These are phyloP conservation scores for Rutpela maculata DNA, from an alignment of 2,888 invertebrate genomes.

Conservation along the genomic window DNA sequence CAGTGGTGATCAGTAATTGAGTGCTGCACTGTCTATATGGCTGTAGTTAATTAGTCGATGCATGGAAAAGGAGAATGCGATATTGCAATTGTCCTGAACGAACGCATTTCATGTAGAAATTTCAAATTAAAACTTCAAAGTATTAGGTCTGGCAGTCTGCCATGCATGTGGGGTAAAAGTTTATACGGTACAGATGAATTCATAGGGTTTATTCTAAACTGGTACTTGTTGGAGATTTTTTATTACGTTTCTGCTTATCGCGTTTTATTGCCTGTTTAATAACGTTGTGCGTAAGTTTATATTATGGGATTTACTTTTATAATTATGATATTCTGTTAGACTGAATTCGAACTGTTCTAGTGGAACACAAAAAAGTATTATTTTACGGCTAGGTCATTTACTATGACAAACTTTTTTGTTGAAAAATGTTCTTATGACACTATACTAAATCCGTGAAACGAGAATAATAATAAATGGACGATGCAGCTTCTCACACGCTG, in stretches of 20 bases:
- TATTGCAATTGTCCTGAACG: constrained; percentile 30
- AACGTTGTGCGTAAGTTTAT: neutral
- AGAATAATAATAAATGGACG: too few relatives aligned
- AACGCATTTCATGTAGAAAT: constrained; percentile 30
- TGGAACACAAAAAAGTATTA: too few relatives aligned
- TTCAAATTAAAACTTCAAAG: constrained; percentile 37
- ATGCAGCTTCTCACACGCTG: too few relatives aligned
- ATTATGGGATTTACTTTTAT: neutral
- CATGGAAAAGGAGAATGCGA: constrained; percentile 5
- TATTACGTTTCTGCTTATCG: neutral
- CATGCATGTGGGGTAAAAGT: constrained; percentile 1
- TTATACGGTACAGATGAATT: neutral
- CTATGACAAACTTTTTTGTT: too few relatives aligned
- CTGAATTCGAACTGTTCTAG: too few relatives aligned
- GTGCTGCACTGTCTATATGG: neutral
- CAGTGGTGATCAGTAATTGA: neutral
- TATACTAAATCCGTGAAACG: too few relatives aligned
- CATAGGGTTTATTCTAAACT: constrained; percentile 2
- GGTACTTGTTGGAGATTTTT: constrained; percentile 5
- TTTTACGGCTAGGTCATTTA: too few relatives aligned
- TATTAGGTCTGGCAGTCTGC: constrained; percentile 23
- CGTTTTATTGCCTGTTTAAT: neutral
- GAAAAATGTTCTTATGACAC: too few relatives aligned
- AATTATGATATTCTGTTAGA: too few relatives aligned
- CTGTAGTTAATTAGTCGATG: constrained; percentile 20